Evolutionary conservation across 1,140 invertebrate species (phyloP).

Genomic region (Scaptomyza graminum): DNA sequence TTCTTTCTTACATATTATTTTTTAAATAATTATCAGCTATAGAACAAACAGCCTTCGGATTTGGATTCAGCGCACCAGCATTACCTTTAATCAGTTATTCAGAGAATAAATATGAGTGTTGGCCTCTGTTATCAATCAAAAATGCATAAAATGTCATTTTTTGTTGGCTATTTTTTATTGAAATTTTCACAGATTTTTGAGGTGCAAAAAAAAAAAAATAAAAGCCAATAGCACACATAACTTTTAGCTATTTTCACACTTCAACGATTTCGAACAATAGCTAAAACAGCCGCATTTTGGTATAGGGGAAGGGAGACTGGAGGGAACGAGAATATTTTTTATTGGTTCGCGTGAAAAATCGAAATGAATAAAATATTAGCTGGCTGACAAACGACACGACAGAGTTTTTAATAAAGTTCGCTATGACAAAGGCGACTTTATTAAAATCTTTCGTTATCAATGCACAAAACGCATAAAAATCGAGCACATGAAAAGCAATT

Average conservation of each 20-base stretch:
- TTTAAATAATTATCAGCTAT: too few relatives aligned
- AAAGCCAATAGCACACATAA: constrained; percentile 43
- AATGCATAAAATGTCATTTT: neutral
- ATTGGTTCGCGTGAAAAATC: constrained; percentile 51
- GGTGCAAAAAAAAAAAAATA: constrained; percentile 38
- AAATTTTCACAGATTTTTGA: constrained; percentile 23
- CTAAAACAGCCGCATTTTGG: constrained; percentile 49
- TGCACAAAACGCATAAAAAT: constrained; percentile 35
- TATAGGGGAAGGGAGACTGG: neutral
- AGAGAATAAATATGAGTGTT: neutral
- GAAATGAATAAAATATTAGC: constrained; percentile 79
- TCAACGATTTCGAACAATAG: constrained; percentile 69
- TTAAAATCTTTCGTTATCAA: constrained; percentile 70
- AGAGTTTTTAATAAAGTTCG: constrained; percentile 73
- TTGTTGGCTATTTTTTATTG: constrained; percentile 9
- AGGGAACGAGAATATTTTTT: constrained; percentile 7
- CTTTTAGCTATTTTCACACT: constrained; percentile 71
- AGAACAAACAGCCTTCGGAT: too few relatives aligned
- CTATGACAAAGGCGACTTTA: constrained; percentile 53
- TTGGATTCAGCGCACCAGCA: too few relatives aligned
- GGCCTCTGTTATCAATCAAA: neutral
- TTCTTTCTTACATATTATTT: too few relatives aligned
- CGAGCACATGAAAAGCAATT: constrained; percentile 49
- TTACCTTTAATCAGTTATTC: too few relatives aligned
- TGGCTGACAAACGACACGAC: constrained; percentile 34